Conservation (phyloP, 1,140 invertebrate genomes). For the Leucophenga varia region DNA sequence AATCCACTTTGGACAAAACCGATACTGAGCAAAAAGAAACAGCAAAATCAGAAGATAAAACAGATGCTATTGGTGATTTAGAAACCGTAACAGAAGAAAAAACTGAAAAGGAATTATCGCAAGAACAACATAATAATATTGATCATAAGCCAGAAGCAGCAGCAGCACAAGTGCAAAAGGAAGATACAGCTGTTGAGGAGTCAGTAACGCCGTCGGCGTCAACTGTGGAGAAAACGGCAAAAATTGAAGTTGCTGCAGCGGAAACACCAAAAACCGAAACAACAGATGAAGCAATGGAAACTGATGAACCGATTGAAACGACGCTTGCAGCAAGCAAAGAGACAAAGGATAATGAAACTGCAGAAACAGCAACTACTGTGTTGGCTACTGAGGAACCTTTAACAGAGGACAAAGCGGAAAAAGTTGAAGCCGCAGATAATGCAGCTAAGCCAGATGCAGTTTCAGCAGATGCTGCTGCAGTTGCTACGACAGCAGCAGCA, state of each 20-base stretch:
- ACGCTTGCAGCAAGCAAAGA: neutral
- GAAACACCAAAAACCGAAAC: slow-evolving; percentile 18
- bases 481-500: neutral
- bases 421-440: too few relatives aligned
- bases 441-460: too few relatives aligned
- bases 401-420: too few relatives aligned
- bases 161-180: neutral
- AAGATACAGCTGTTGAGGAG: neutral
- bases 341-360: too few relatives aligned
- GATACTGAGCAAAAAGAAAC: slow-evolving; percentile 6
- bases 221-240: slow-evolving; percentile 9
- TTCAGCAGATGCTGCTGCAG: neutral
- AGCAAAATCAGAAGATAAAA: slow-evolving; percentile 25
- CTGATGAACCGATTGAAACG: slow-evolving; percentile 9
- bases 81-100: slow-evolving; percentile 9
- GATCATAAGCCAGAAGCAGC: slow-evolving; percentile 16
- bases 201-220: too few relatives aligned
- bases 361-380: neutral
- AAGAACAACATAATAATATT: slow-evolving; percentile 32
- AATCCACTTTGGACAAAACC: slow-evolving; percentile 2
- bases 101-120: too few relatives aligned
- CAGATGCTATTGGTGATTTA: slow-evolving; percentile 22
- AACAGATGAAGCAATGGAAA: neutral
- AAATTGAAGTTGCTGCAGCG: slow-evolving; percentile 5
- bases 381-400: slow-evolving; percentile 24